Conservation (phyloP, 2,113 vertebrate genomes). For the Azemiops feae region DNA sequence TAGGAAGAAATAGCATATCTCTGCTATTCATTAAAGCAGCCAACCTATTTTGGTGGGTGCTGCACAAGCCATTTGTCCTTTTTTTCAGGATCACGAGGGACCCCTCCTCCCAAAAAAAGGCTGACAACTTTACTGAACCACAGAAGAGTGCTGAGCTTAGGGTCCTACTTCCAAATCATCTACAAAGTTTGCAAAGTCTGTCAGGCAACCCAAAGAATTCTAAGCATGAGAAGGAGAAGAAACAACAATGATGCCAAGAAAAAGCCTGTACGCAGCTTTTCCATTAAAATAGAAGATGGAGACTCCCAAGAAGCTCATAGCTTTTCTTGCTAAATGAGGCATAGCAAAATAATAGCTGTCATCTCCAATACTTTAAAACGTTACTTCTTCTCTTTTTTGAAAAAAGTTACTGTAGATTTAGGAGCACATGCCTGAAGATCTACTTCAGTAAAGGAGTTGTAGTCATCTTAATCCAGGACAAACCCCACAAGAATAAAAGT, state of each 20-base stretch:
- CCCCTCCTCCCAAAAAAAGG: background rate
- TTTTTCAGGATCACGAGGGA: background rate
- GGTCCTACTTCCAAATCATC: background rate
- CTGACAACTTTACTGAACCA: background rate
- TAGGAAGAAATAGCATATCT: background rate
- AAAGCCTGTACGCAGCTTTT: background rate
- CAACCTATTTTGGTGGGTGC: background rate
- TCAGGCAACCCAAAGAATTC: background rate
- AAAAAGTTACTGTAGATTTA: background rate
- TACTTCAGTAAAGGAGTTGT: constrained; percentile 7
- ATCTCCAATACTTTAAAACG: background rate
- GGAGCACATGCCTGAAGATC: background rate
- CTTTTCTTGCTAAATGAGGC: constrained; percentile 17
- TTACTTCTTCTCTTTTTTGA: background rate
- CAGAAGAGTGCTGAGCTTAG: background rate
- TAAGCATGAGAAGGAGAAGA: background rate
- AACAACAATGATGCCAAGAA: background rate
- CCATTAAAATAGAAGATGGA: background rate
- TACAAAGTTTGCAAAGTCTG: background rate
- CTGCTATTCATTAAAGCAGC: background rate
- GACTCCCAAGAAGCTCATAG: background rate
- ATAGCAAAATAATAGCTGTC: background rate
- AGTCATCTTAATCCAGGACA: background rate
- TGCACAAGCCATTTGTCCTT: background rate
- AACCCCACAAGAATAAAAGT: background rate